Evolutionary conservation across 2,113 vertebrate genomes (phyloP).

Genomic region (Trichomycterus rosablanca): DNA sequence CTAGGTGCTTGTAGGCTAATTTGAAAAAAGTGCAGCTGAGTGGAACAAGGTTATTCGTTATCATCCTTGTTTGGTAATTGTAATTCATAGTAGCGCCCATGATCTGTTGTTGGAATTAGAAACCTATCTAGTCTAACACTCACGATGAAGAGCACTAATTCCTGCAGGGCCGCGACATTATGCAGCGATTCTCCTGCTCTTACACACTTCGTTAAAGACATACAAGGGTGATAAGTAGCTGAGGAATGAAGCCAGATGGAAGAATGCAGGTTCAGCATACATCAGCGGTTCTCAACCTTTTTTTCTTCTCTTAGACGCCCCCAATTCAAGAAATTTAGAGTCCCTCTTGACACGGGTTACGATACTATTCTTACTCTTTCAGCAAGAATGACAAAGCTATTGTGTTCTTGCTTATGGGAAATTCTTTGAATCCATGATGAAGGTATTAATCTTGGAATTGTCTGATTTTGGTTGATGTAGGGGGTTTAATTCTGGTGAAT

Average conservation of each 20-base stretch:
- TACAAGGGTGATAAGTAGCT: background rate
- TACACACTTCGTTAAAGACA: background rate
- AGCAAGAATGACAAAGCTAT: too few species aligned
- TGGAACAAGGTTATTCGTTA: constrained; percentile 28
- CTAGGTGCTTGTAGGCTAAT: constrained; percentile 15
- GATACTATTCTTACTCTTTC: too few species aligned
- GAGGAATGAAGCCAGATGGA: background rate
- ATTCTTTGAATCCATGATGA: too few species aligned
- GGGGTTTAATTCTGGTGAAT: too few species aligned
- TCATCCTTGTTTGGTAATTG: constrained; percentile 24
- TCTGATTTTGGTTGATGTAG: too few species aligned
- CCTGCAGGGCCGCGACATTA: background rate
- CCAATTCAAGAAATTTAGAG: too few species aligned
- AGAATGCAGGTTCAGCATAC: too few species aligned
- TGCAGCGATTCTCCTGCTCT: background rate
- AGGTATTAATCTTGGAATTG: too few species aligned
- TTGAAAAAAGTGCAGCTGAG: constrained; percentile 19
- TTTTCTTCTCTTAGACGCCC: too few species aligned
- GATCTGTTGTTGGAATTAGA: constrained; percentile 17
- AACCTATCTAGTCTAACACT: constrained; percentile 2
- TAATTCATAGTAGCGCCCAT: constrained; percentile 6
- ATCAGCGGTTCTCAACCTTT: too few species aligned
- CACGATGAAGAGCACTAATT: background rate
- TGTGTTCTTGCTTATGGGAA: too few species aligned
- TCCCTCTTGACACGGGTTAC: too few species aligned